phyloP scores from a whole-genome alignment of 2,113 vertebrate species.

The Columba janthina region DNA sequence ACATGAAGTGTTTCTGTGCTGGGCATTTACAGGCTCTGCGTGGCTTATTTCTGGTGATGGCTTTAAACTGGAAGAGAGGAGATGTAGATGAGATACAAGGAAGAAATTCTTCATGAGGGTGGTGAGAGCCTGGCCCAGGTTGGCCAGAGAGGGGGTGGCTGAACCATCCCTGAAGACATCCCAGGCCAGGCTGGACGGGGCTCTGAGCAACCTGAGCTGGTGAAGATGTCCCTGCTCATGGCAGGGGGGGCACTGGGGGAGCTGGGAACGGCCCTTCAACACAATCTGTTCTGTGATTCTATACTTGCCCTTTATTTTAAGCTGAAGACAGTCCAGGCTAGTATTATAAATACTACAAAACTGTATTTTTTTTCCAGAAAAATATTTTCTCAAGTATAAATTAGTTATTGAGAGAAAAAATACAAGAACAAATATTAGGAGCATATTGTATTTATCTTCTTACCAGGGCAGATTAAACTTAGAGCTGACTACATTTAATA shows the following conservation, averaged over 20 bases:
- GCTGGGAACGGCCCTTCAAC: too few species aligned
- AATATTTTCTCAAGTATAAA: background rate
- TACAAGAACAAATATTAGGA: background rate
- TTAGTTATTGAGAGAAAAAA: background rate
- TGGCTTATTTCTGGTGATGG: background rate
- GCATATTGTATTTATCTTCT: background rate
- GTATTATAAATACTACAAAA: background rate
- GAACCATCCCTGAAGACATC: too few species aligned
- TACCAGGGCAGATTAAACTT: background rate
- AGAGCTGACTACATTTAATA: background rate
- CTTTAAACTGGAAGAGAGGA: too few species aligned
- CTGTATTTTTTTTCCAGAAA: background rate
- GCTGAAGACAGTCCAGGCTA: background rate
- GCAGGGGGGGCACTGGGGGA: too few species aligned
- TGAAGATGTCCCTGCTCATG: too few species aligned
- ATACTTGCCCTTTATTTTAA: background rate
- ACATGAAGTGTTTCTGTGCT: background rate
- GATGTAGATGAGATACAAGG: too few species aligned
- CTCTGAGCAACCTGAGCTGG: too few species aligned
- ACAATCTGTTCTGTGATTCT: background rate
- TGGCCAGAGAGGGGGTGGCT: too few species aligned
- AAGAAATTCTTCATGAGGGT: too few species aligned
- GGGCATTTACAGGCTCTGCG: background rate
- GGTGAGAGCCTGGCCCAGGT: too few species aligned
- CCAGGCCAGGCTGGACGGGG: too few species aligned